phyloP scores from a whole-genome alignment of 1,140 invertebrate species.

The Carposina sasakii region DNA sequence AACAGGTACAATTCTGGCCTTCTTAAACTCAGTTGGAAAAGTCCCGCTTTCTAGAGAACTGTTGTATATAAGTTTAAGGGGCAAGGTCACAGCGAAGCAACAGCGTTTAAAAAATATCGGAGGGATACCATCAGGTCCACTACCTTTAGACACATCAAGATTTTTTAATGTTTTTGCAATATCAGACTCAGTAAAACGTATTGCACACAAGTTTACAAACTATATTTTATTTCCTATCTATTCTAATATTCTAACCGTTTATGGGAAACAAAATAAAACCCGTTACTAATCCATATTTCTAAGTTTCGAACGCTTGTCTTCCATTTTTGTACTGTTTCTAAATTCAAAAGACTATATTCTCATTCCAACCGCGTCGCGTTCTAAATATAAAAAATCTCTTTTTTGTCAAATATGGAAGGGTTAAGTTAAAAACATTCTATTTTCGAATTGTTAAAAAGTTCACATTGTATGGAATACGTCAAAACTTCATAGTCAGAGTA shows the following conservation, averaged over 20 bases:
- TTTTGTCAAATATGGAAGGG: conserved; percentile 72
- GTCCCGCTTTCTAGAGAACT: no score
- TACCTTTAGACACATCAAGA: no score
- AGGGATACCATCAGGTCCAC: no score
- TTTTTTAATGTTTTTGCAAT: conserved; percentile 10
- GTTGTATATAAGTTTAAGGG: no score
- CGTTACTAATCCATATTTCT: conserved; percentile 57
- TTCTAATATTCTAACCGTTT: no score
- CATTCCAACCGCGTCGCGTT: conserved; percentile 61
- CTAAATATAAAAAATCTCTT: conserved; percentile 71
- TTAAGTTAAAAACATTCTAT: conserved; percentile 72
- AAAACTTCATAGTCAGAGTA: conserved; percentile 53
- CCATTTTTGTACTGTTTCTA: conserved; percentile 60
- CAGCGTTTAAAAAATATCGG: no score
- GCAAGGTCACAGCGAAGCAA: no score
- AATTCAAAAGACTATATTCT: conserved; percentile 66
- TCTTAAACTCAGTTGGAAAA: no score
- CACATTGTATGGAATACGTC: conserved; percentile 72
- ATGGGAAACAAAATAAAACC: conserved; percentile 17
- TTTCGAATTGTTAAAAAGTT: conserved; percentile 71
- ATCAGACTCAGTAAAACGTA: no score
- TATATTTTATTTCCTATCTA: no score
- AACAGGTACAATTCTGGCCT: no score
- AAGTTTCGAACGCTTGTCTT: conserved; percentile 38
- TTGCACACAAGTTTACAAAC: no score